These are phyloP conservation scores for Sinopyrophorus schimmeli DNA, from an alignment of 2,888 invertebrate genomes.

Conservation along the genomic window DNA sequence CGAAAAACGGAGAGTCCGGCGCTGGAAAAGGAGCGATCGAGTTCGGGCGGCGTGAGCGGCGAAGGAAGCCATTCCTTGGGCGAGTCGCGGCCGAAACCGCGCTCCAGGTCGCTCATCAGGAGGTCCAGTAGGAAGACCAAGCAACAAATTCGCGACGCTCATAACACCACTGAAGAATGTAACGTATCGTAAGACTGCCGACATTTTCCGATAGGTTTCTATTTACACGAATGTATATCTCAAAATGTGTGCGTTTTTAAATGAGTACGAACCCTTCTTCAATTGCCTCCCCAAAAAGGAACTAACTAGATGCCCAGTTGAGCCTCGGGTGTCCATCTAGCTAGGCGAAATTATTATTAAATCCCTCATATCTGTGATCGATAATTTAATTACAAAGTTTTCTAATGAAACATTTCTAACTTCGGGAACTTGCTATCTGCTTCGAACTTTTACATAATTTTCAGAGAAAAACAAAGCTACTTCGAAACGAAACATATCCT, in stretches of 20 bases:
- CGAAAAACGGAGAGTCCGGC: conserved; percentile 54
- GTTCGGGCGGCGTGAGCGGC: conserved; percentile 37
- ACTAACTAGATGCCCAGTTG: conserved; percentile 5
- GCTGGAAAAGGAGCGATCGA: conserved; percentile 46
- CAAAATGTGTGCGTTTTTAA: neutral
- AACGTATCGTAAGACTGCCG: conserved; percentile 64
- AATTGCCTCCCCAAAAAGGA: neutral
- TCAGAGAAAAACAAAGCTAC: too few relatives aligned
- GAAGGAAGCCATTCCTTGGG: conserved; percentile 39
- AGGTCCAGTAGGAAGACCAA: conserved; percentile 79
- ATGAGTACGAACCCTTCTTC: neutral
- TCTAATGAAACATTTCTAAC: too few relatives aligned
- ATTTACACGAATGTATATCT: neutral
- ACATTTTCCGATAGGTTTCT: neutral
- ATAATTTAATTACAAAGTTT: too few relatives aligned
- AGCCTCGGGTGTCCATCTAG: conserved; percentile 11
- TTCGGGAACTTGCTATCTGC: too few relatives aligned
- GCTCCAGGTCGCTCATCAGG: conserved; percentile 69
- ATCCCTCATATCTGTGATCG: conserved; percentile 20
- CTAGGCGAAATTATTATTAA: conserved; percentile 1
- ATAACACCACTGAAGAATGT: conserved; percentile 67
- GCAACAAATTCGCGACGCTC: conserved; percentile 74
- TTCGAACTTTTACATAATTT: too few relatives aligned
- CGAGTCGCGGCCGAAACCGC: conserved; percentile 49
- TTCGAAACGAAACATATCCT: too few relatives aligned